These are phyloP conservation scores for Odocoileus hemionus DNA, from an alignment of 2,113 vertebrate genomes.

Conservation along the genomic window DNA sequence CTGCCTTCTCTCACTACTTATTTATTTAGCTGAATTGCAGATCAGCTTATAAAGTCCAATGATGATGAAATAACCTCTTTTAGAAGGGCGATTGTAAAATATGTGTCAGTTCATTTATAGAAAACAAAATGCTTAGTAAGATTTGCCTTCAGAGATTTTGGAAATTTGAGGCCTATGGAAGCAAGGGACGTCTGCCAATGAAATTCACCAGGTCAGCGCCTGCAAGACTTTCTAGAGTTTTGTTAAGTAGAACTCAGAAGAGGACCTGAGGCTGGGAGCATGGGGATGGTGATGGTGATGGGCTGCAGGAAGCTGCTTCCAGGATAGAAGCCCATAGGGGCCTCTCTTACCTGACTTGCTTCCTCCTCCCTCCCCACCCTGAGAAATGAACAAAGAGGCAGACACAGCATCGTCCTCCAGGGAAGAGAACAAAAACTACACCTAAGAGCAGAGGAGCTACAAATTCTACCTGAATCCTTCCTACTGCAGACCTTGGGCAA, in stretches of 20 bases:
- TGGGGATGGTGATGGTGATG: no score
- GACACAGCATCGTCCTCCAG: no score
- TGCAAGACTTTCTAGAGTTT: not conserved
- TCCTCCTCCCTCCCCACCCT: not conserved
- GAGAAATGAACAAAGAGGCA: not conserved
- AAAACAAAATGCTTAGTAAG: conserved; percentile 25
- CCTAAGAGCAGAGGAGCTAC: not conserved
- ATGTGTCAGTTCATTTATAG: not conserved
- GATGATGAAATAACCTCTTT: conserved; percentile 42
- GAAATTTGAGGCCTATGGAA: not conserved
- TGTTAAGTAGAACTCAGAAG: not conserved
- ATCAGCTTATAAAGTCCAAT: conserved; percentile 25
- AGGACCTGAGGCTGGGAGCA: not conserved
- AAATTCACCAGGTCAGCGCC: not conserved
- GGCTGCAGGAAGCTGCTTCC: not conserved
- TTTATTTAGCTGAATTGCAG: conserved; percentile 51
- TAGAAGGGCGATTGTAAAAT: conserved; percentile 13
- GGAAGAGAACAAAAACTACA: not conserved
- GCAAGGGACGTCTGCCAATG: not conserved
- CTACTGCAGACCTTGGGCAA: not conserved
- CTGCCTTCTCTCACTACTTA: not conserved
- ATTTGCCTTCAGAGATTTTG: conserved; percentile 8
- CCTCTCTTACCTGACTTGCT: not conserved
- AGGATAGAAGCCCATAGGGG: not conserved
- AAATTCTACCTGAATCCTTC: not conserved